Evolutionary conservation across 2,888 invertebrate species (phyloP).

Genomic region (Eristalis tenax): DNA sequence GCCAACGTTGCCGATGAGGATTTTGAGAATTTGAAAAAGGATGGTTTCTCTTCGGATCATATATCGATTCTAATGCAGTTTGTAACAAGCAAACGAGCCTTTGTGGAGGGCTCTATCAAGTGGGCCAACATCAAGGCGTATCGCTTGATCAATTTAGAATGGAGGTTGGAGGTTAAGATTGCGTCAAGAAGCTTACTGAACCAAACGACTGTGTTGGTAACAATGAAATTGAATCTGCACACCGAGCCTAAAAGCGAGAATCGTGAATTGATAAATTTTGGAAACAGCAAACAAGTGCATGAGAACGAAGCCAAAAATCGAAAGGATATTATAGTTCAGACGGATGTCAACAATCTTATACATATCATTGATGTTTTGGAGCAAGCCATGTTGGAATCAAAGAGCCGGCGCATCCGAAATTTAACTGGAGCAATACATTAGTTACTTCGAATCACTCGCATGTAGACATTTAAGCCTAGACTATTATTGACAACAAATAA

Average conservation of each 20-base stretch:
- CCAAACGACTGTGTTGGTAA: conserved; percentile 84
- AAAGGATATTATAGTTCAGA: conserved; percentile 82
- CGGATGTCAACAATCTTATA: conserved; percentile 84
- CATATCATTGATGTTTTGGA: conserved; percentile 85
- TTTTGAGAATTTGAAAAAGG: conserved; percentile 74
- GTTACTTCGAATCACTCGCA: background rate
- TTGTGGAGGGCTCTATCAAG: conserved; percentile 79
- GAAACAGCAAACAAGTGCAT: conserved; percentile 72
- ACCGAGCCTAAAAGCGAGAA: conserved; percentile 80
- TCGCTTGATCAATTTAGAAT: conserved; percentile 83
- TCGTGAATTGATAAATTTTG: conserved; percentile 76
- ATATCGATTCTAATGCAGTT: conserved; percentile 79
- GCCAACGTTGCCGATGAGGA: conserved; percentile 83
- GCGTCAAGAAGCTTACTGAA: conserved; percentile 84
- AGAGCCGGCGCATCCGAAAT: conserved; percentile 82
- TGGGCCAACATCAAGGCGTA: conserved; percentile 78
- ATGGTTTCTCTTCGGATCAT: conserved; percentile 76
- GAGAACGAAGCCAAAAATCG: conserved; percentile 78
- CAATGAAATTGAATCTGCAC: conserved; percentile 83
- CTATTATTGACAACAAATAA: conserved; percentile 19
- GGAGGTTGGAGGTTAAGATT: conserved; percentile 86
- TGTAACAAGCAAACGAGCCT: conserved; percentile 77
- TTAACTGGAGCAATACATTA: conserved; percentile 78
- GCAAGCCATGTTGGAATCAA: conserved; percentile 84
- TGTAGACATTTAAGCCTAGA: conserved; percentile 2